These are phyloP conservation scores for Drosophila lini DNA, from an alignment of 1,140 invertebrate species.

Conservation along the genomic window DNA sequence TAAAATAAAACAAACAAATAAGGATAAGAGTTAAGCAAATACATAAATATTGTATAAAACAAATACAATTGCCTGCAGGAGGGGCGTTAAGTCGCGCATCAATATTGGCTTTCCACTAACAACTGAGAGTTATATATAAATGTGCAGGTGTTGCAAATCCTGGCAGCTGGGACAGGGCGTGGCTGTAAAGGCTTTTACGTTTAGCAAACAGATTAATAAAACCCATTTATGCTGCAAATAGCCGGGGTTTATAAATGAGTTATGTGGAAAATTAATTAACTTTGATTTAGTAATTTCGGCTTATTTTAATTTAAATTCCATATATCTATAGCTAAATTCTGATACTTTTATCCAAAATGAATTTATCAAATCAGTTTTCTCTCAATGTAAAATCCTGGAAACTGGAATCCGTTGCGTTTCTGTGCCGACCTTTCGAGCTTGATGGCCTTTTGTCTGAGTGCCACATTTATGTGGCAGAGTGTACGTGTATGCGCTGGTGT, in stretches of 20 bases:
- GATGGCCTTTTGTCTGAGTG: conserved; percentile 82
- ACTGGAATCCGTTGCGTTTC: conserved; percentile 61
- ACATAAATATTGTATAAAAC: not conserved
- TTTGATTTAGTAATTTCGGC: not conserved
- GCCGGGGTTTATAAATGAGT: no score
- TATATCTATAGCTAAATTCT: not conserved
- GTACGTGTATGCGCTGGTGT: conserved; percentile 64
- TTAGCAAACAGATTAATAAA: not conserved
- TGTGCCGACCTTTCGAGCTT: conserved; percentile 58
- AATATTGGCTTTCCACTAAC: conserved; percentile 8
- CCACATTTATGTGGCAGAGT: conserved; percentile 72
- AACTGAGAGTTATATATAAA: not conserved
- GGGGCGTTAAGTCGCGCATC: not conserved
- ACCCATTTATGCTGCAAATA: not conserved
- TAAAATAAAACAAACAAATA: not conserved
- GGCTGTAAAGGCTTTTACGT: conserved; percentile 3
- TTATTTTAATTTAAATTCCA: not conserved
- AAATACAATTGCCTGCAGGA: not conserved
- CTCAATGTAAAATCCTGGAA: not conserved
- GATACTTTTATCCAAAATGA: no score
- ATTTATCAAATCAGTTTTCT: not conserved
- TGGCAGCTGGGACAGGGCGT: conserved; percentile 1
- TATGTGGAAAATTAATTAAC: not conserved
- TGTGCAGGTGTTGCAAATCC: not conserved
- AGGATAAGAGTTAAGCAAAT: not conserved